Evolutionary conservation across 2,888 invertebrate genomes (phyloP), one percentile per base, ranked within the genome.

Genomic region (Philaethria dido): DNA sequence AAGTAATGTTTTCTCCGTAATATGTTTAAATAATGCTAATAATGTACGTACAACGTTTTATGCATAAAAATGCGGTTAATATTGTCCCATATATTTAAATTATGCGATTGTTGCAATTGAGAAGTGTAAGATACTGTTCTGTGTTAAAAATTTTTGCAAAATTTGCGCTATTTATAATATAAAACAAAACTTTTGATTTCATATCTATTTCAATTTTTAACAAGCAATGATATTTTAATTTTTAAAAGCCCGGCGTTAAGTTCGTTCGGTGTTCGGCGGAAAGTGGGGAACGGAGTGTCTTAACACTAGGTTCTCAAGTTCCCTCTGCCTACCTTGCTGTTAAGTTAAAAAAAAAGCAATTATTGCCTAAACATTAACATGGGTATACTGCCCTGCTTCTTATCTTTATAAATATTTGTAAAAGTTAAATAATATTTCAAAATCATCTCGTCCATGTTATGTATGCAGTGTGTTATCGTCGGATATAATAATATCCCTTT

Each of bases 401-500:
- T 4, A 9, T n/a, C 4, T 52, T 52, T 14, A 20, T 18, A 52
- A 62, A 52, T 22, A 62, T 63, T 55, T 11, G n/a, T 57, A 44
- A 22, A 48, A 57, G 47, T 48, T 36, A 33, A 52, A 13, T 50
- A 62, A 59, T 44, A 33, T 57, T 47, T 48, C 39, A 44, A 62
- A 39, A 55, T 62, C 47, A 62, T 39, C 62, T 36, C 50, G 8
- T 11, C 20, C 44, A 45, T 59, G 36, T 47, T 59, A 59, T 59
- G 45, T 22, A 66, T 47, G 36, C 54, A 44, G 39, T 36, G 54
- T 44, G 61, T 50, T 66, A 69, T 50, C 62, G 59, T 70, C 62
- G 62, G 61, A 63, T 70, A 67, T 70, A 69, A 66, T 73, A 70
- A 70, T 73, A 70, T 66, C 39, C 48, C 64, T 74, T 71, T 74